A percentile compares a stretch with the other conserved stretches of the same genome.
phyloP scores from a whole-genome alignment of 2,888 invertebrate species.

The Tenthredo notha region DNA sequence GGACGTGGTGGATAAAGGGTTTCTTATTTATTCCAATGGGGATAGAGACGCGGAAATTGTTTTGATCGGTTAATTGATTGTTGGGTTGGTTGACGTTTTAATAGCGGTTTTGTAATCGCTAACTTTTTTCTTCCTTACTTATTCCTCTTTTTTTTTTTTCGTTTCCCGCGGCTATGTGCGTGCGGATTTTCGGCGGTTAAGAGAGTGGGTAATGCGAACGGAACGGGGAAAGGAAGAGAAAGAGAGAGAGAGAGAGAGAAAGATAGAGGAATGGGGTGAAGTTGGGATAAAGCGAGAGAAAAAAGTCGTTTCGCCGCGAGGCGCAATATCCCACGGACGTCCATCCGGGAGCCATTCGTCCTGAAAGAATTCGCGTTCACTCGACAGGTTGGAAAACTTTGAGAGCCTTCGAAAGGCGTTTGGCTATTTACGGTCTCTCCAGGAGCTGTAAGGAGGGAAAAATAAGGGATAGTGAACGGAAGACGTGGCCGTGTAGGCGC shows the following conservation, averaged over 20 bases:
- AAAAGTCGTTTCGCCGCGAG: slow-evolving; percentile 51
- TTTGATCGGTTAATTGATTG: not conserved
- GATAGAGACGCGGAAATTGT: not conserved
- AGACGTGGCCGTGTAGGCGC: slow-evolving; percentile 30
- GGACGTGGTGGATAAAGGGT: not conserved
- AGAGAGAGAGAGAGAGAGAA: not conserved
- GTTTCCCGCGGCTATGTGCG: not conserved
- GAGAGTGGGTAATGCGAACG: slow-evolving; percentile 6
- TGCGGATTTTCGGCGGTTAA: slow-evolving; percentile 15
- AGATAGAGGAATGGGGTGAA: not conserved
- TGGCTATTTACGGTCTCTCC: slow-evolving; percentile 44
- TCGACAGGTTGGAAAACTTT: slow-evolving; percentile 51
- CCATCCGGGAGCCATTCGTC: slow-evolving; percentile 53
- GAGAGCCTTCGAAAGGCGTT: slow-evolving; percentile 52
- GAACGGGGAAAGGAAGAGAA: not conserved
- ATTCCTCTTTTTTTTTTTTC: not conserved
- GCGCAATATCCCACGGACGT: slow-evolving; percentile 53
- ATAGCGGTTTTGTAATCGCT: not conserved
- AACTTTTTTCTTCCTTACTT: not conserved
- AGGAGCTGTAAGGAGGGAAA: not conserved
- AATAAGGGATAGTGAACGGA: not conserved
- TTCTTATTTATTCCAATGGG: not conserved
- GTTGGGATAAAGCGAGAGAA: slow-evolving; percentile 16
- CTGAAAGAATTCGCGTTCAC: slow-evolving; percentile 51
- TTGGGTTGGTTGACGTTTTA: slow-evolving; percentile 18